A percentile compares a stretch with the other conserved stretches of the same genome.
These are phyloP conservation scores for Tetragnatha versicolor DNA, from an alignment of 1,140 invertebrate species.

Conservation along the genomic window DNA sequence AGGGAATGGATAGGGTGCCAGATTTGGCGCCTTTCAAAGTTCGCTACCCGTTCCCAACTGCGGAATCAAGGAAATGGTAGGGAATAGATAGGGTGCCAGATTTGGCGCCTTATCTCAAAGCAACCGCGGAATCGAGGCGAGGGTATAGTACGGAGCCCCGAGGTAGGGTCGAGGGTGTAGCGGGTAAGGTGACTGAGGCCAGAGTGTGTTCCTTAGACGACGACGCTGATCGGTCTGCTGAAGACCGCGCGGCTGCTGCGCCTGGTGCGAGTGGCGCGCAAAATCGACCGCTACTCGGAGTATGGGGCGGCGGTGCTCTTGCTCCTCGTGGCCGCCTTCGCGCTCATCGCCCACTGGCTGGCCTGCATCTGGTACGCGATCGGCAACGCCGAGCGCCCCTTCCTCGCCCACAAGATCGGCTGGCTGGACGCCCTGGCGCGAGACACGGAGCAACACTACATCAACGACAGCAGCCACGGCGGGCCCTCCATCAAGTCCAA, in stretches of 20 bases:
- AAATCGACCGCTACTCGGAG: constrained; percentile 98
- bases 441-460: constrained; percentile 84
- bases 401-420: constrained; percentile 77
- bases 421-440: constrained; percentile 93
- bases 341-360: constrained; percentile 98
- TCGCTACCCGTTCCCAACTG: too few relatives aligned
- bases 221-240: constrained; percentile 94
- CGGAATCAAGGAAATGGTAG: too few relatives aligned
- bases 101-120: too few relatives aligned
- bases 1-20: too few relatives aligned
- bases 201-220: too few relatives aligned
- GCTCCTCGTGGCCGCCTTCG: constrained; percentile 96
- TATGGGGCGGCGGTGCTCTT: constrained; percentile 97
- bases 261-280: constrained; percentile 93
- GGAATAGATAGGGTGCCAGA: too few relatives aligned
- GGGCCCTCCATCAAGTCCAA: constrained; percentile 79
- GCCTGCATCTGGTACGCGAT: constrained; percentile 99
- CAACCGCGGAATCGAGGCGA: too few relatives aligned
- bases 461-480: constrained; percentile 77
- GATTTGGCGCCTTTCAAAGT: too few relatives aligned
- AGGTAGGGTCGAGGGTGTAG: too few relatives aligned
- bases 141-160: too few relatives aligned
- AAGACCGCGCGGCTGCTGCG: constrained; percentile 95
- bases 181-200: too few relatives aligned
- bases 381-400: constrained; percentile 87